These are phyloP conservation scores for Drosophila nikananu DNA, from an alignment of 1,140 invertebrate species.

Conservation along the genomic window DNA sequence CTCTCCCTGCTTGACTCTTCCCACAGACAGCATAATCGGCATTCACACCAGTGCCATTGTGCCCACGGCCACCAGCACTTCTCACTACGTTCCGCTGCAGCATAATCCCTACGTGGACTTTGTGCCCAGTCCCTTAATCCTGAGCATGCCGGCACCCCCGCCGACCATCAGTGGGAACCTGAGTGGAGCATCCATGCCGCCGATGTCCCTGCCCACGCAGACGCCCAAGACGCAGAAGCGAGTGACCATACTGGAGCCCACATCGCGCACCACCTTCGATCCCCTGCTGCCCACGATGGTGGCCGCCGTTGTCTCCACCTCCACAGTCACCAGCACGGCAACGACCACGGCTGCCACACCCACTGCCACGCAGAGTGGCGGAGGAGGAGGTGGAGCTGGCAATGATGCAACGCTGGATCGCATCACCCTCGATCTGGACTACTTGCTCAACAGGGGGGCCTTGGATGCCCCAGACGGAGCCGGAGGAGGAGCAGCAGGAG, in stretches of 20 bases:
- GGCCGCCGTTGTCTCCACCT: slow-evolving; percentile 66
- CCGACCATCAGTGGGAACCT: slow-evolving; percentile 73
- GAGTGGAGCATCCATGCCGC: slow-evolving; percentile 43
- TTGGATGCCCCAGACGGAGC: slow-evolving; percentile 36
- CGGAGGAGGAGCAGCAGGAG: slow-evolving; percentile 35
- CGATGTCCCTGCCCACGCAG: slow-evolving; percentile 66
- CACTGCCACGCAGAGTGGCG: slow-evolving; percentile 48
- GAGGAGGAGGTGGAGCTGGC: slow-evolving; percentile 15
- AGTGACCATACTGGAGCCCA: slow-evolving; percentile 81
- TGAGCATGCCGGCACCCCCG: slow-evolving; percentile 60
- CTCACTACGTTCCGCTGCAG: slow-evolving; percentile 65
- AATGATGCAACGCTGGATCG: slow-evolving; percentile 88
- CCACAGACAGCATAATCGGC: slow-evolving; percentile 83
- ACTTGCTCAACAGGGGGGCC: slow-evolving; percentile 87
- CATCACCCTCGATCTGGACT: slow-evolving; percentile 91
- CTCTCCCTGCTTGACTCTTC: not conserved
- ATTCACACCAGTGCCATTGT: slow-evolving; percentile 66
- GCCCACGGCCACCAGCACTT: slow-evolving; percentile 26
- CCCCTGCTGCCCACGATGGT: slow-evolving; percentile 80
- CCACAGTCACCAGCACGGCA: slow-evolving; percentile 53
- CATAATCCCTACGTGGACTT: slow-evolving; percentile 78
- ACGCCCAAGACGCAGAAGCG: slow-evolving; percentile 79
- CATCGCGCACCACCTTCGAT: slow-evolving; percentile 76
- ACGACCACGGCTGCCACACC: slow-evolving; percentile 54
- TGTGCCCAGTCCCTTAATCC: slow-evolving; percentile 59